These are phyloP conservation scores for Raillietiella orientalis DNA, from an alignment of 2,888 invertebrate genomes.

Conservation along the genomic window DNA sequence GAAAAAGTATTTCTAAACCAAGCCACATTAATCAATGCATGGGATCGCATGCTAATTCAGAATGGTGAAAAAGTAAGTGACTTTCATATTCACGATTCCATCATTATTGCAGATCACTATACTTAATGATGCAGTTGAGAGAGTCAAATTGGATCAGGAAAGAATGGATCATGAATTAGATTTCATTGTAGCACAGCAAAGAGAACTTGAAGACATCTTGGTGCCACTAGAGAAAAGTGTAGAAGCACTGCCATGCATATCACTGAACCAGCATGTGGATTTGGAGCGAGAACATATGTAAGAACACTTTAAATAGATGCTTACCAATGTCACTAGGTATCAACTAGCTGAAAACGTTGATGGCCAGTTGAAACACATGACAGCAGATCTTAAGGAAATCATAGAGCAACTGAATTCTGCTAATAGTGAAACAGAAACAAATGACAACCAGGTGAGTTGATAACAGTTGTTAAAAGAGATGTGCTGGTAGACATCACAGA, in stretches of 20 bases:
- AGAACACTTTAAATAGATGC: no score
- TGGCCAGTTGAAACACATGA: slow-evolving; percentile 71
- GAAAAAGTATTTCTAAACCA: slow-evolving; percentile 73
- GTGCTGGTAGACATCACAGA: slow-evolving; percentile 47
- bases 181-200: slow-evolving; percentile 67
- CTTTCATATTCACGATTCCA: neutral
- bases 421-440: slow-evolving; percentile 21
- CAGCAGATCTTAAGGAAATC: slow-evolving; percentile 73
- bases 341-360: slow-evolving; percentile 63
- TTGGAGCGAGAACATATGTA: slow-evolving; percentile 64
- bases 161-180: slow-evolving; percentile 72
- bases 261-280: slow-evolving; percentile 14
- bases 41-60: slow-evolving; percentile 61
- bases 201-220: slow-evolving; percentile 59
- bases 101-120: slow-evolving; percentile 28
- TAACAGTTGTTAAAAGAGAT: neutral
- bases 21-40: slow-evolving; percentile 76
- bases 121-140: slow-evolving; percentile 53
- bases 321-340: no score
- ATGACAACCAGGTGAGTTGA: neutral
- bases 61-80: slow-evolving; percentile 52
- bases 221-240: slow-evolving; percentile 49
- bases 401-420: slow-evolving; percentile 75
- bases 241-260: slow-evolving; percentile 10
- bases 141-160: slow-evolving; percentile 58